Evolutionary conservation across 2,888 invertebrate genomes (phyloP).

Genomic region (Epiblema foenella): DNA sequence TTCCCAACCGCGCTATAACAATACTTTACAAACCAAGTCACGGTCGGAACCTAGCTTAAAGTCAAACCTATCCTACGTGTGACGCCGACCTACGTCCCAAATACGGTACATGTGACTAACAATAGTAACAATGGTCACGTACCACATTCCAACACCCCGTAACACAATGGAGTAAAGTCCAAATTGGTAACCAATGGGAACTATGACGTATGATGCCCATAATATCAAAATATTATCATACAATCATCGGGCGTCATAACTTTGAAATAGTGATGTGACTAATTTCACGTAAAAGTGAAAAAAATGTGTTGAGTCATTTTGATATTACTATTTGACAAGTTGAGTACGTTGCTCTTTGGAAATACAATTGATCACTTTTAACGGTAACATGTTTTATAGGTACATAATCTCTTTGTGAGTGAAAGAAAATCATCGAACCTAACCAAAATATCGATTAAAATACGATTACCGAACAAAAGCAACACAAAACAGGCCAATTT

Average conservation of each 20-base stretch:
- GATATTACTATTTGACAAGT: too few relatives aligned
- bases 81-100: constrained; percentile 13
- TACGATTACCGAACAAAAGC: neutral
- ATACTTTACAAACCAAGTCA: neutral
- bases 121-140: constrained; percentile 29
- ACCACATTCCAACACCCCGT: constrained; percentile 42
- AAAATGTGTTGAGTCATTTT: too few relatives aligned
- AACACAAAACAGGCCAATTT: neutral
- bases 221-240: constrained; percentile 79
- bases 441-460: too few relatives aligned
- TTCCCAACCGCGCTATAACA: neutral
- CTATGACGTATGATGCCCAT: constrained; percentile 73
- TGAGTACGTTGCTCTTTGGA: too few relatives aligned
- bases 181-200: constrained; percentile 35
- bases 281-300: too few relatives aligned
- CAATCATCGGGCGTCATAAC: constrained; percentile 72
- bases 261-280: constrained; percentile 50
- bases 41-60: neutral
- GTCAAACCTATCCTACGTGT: constrained; percentile 12
- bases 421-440: too few relatives aligned
- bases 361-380: too few relatives aligned
- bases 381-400: too few relatives aligned
- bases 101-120: constrained; percentile 36
- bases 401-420: too few relatives aligned
- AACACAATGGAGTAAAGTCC: constrained; percentile 47